Evolutionary conservation across 64 coral and sea anemone species (phyloP).

Genomic region (Platygyra sinensis): DNA sequence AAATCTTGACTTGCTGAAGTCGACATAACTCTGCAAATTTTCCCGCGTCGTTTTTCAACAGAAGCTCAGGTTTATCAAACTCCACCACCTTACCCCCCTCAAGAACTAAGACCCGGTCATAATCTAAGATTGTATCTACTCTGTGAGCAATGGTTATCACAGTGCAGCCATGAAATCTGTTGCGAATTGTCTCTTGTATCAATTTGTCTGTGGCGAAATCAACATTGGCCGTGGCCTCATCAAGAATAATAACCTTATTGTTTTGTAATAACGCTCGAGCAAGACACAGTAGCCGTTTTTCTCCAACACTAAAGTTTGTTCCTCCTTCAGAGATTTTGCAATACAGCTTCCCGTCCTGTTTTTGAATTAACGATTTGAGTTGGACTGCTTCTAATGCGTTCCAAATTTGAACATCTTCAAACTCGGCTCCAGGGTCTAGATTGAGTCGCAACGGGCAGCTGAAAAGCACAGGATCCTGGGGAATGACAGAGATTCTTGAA

Average conservation of each 20-base stretch:
- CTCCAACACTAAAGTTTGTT: conserved; percentile 41
- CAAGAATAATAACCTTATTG: conserved; percentile 58
- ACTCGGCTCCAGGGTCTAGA: conserved; percentile 48
- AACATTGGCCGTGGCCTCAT: conserved; percentile 63
- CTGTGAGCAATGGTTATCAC: conserved; percentile 54
- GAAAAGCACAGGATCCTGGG: conserved; percentile 45
- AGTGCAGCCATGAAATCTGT: conserved; percentile 37
- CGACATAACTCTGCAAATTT: conserved; percentile 51
- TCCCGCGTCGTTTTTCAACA: conserved; percentile 49
- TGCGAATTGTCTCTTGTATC: conserved; percentile 70
- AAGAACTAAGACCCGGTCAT: conserved; percentile 58
- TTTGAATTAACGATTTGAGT: conserved; percentile 35
- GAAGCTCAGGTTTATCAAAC: conserved; percentile 45
- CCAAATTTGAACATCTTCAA: conserved; percentile 48
- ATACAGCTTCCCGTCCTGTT: conserved; percentile 32
- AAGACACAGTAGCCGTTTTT: conserved; percentile 48
- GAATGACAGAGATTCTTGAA: conserved; percentile 47
- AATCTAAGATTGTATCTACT: conserved; percentile 65
- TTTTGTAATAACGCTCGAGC: conserved; percentile 47
- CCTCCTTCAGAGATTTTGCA: conserved; percentile 44
- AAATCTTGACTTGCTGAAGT: background rate
- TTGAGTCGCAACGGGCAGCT: conserved; percentile 38
- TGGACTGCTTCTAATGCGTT: conserved; percentile 46
- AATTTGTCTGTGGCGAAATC: conserved; percentile 63
- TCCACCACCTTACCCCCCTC: conserved; percentile 51